Evolutionary conservation across 2,888 invertebrate species (phyloP).

Genomic region (Caenorhabditis wallacei): DNA sequence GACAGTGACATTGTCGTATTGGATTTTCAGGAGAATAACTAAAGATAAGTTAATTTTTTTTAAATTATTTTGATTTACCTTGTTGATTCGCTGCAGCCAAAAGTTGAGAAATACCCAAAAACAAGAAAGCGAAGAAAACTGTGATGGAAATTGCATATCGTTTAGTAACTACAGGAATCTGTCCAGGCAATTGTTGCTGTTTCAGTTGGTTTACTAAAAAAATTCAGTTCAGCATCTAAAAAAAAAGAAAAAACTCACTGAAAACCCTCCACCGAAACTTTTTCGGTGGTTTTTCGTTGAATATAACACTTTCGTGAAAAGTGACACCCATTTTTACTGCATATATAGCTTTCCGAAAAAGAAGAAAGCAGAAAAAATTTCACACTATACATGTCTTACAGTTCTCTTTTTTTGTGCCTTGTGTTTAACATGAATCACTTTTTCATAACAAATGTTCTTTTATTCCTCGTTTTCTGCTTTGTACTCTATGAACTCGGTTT

Average conservation of each 20-base stretch:
- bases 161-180: slow-evolving; percentile 13
- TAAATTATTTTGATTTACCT: slow-evolving; percentile 22
- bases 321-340: slow-evolving; percentile 37
- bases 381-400: slow-evolving; percentile 14
- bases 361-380: background rate
- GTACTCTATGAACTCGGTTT: slow-evolving; percentile 10
- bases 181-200: slow-evolving; percentile 47
- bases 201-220: slow-evolving; percentile 42
- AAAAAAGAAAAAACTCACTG: slow-evolving; percentile 15
- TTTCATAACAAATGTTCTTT: slow-evolving; percentile 21
- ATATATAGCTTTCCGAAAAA: background rate
- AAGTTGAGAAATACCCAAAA: slow-evolving; percentile 50
- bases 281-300: slow-evolving; percentile 12
- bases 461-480: background rate
- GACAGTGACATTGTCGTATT: slow-evolving; percentile 28
- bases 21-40: slow-evolving; percentile 17
- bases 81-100: slow-evolving; percentile 42
- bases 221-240: background rate
- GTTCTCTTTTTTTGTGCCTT: slow-evolving; percentile 12
- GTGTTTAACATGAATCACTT: slow-evolving; percentile 23
- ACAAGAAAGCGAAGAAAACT: slow-evolving; percentile 50
- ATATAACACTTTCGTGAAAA: slow-evolving; percentile 39
- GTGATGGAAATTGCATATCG: slow-evolving; percentile 46
- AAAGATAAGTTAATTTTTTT: background rate
- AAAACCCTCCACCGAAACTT: background rate